Conservation (phyloP, 1,140 invertebrate species). For the Aplysia californica region DNA sequence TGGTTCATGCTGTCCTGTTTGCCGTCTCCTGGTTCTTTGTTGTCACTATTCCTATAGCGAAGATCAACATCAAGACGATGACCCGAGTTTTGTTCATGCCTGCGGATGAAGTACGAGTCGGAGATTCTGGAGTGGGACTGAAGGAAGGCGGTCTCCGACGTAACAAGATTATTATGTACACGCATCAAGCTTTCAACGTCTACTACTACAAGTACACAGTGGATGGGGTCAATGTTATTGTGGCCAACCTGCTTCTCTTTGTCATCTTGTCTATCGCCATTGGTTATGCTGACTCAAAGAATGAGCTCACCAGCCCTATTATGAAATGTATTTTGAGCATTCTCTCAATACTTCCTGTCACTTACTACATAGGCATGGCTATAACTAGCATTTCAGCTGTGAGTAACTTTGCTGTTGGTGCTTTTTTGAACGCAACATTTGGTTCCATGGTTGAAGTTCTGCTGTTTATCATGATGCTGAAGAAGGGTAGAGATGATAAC, state of each 20-base stretch:
- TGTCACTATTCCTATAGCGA: too few relatives aligned
- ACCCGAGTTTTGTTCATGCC: too few relatives aligned
- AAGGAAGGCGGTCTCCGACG: too few relatives aligned
- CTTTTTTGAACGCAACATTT: slow-evolving; percentile 58
- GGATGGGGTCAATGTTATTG: slow-evolving; percentile 62
- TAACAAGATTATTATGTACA: slow-evolving; percentile 66
- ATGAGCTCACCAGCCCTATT: background rate
- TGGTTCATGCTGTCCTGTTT: too few relatives aligned
- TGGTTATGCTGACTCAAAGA: background rate
- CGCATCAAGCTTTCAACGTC: slow-evolving; percentile 56
- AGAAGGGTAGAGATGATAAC: slow-evolving; percentile 38
- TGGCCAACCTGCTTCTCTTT: slow-evolving; percentile 40
- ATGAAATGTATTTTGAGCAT: slow-evolving; percentile 58
- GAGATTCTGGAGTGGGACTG: too few relatives aligned
- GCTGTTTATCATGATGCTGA: slow-evolving; percentile 48
- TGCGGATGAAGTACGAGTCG: too few relatives aligned
- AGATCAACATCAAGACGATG: too few relatives aligned
- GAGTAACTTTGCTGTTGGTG: slow-evolving; percentile 56
- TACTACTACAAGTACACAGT: slow-evolving; percentile 65
- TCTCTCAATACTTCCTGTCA: slow-evolving; percentile 55
- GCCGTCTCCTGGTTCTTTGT: too few relatives aligned
- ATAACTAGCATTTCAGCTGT: slow-evolving; percentile 63
- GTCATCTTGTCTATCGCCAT: background rate
- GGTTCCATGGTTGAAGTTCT: slow-evolving; percentile 59
- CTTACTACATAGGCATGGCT: slow-evolving; percentile 61